These are phyloP conservation scores for Fragariocoptes setiger DNA, from an alignment of 1,140 invertebrate species.

Conservation along the genomic window DNA sequence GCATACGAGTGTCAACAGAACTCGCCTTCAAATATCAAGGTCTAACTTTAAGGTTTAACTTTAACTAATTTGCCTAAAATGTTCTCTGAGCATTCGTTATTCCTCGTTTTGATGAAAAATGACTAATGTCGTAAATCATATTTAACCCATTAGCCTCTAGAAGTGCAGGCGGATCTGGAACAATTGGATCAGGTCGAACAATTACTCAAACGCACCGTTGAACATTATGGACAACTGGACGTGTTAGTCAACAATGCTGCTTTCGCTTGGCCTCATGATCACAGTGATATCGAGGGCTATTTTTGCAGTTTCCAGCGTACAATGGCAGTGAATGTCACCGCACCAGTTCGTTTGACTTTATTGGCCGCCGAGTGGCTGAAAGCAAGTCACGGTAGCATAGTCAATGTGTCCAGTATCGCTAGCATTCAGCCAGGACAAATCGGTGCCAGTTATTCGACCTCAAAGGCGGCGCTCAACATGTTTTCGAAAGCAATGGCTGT, in stretches of 20 bases:
- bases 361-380: not conserved
- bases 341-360: not conserved
- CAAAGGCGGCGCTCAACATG: not conserved
- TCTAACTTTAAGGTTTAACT: not conserved
- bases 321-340: slow-evolving; percentile 15
- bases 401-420: not conserved
- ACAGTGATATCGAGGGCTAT: slow-evolving; percentile 1
- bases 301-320: not conserved
- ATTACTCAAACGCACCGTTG: slow-evolving; percentile 13
- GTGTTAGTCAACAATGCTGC: slow-evolving; percentile 49
- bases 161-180: slow-evolving; percentile 11
- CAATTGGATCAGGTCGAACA: slow-evolving; percentile 11
- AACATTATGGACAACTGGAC: slow-evolving; percentile 34
- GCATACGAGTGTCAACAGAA: slow-evolving; percentile 1
- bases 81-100: no score
- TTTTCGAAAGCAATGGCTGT: not conserved
- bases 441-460: not conserved
- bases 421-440: not conserved
- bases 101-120: no score
- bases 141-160: slow-evolving; percentile 4
- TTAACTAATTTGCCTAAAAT: not conserved
- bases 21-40: slow-evolving; percentile 3
- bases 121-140: no score
- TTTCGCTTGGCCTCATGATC: not conserved
- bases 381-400: not conserved